Percentiles rank a stretch among this genome's conserved stretches.
Conservation (phyloP, 37 sponge, comb jelly and placozoan genomes). For the Spongilla lacustris region DNA sequence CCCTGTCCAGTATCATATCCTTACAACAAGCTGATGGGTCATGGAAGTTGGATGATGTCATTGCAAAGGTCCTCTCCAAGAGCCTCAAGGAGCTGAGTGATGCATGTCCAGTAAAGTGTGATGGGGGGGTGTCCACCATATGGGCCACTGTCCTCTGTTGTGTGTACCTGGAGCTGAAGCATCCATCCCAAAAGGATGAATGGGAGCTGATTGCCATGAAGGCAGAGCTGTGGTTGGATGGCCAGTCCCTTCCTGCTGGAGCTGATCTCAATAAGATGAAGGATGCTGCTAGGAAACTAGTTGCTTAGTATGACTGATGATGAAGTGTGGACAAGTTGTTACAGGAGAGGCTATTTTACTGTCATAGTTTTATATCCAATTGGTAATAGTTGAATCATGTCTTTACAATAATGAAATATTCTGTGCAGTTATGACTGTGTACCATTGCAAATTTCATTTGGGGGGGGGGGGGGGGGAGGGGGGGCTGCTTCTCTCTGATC, state of each 20-base stretch:
- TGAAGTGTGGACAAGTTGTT: too few relatives aligned
- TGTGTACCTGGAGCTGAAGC: slow-evolving; percentile 4
- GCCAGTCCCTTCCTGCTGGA: slow-evolving; percentile 37
- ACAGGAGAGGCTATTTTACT: too few relatives aligned
- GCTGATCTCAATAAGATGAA: not conserved
- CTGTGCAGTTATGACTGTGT: too few relatives aligned
- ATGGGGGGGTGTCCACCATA: slow-evolving; percentile 23
- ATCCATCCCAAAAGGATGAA: slow-evolving; percentile 45
- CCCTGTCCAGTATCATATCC: slow-evolving; percentile 23
- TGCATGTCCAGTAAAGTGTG: slow-evolving; percentile 44
- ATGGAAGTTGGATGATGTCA: slow-evolving; percentile 29
- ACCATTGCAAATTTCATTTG: too few relatives aligned
- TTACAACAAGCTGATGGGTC: slow-evolving; percentile 62
- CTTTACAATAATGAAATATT: too few relatives aligned
- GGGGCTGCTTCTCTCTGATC: too few relatives aligned
- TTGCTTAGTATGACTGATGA: too few relatives aligned
- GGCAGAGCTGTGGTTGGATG: slow-evolving; percentile 64
- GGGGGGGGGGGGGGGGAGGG: too few relatives aligned
- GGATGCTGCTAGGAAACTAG: not conserved
- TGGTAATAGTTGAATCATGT: too few relatives aligned
- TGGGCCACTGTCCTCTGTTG: slow-evolving; percentile 68
- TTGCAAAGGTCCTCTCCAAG: slow-evolving; percentile 19
- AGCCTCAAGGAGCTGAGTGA: slow-evolving; percentile 24
- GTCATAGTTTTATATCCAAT: too few relatives aligned
- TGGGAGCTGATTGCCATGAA: slow-evolving; percentile 76